A percentile compares a stretch with the other conserved stretches of the same genome.
These are phyloP conservation scores for Percina caprodes DNA, from an alignment of 2,113 vertebrate genomes.

Conservation along the genomic window DNA sequence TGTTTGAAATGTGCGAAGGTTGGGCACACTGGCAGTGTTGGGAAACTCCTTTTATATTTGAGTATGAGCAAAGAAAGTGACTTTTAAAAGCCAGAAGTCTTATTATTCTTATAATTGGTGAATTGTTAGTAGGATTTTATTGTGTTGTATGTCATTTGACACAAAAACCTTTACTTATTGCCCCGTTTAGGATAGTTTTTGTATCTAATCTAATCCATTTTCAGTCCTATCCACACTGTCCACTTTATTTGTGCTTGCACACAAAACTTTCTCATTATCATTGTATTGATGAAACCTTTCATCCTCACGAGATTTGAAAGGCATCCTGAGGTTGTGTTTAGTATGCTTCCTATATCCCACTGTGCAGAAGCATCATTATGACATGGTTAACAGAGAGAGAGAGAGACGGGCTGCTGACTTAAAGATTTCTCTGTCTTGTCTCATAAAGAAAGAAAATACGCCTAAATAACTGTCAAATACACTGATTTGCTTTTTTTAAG, in stretches of 20 bases:
- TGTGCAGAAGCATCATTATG: constrained; percentile 30
- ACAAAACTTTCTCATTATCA: constrained; percentile 17
- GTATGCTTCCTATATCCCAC: constrained; percentile 20
- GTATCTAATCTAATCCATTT: too few species aligned
- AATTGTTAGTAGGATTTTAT: neutral
- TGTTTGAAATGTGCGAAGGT: neutral
- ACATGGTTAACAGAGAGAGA: too few species aligned
- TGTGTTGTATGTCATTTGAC: neutral
- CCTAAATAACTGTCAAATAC: neutral
- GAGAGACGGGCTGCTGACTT: constrained; percentile 7
- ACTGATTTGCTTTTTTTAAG: neutral
- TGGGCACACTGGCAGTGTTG: neutral
- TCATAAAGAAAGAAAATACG: neutral
- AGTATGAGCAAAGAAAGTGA: neutral
- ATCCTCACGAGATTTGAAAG: constrained; percentile 3
- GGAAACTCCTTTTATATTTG: neutral
- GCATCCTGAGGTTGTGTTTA: constrained; percentile 35
- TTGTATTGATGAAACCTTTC: constrained; percentile 21
- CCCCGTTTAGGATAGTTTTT: neutral
- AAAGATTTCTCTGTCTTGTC: neutral
- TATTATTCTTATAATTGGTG: neutral
- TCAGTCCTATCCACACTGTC: neutral
- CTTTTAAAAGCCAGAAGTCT: neutral
- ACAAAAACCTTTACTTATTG: neutral
- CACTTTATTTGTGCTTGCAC: neutral